A percentile compares a stretch with the other conserved stretches of the same genome.
Evolutionary conservation across 92 coral and sea anemone species (phyloP).

Genomic region (Porites evermanni): DNA sequence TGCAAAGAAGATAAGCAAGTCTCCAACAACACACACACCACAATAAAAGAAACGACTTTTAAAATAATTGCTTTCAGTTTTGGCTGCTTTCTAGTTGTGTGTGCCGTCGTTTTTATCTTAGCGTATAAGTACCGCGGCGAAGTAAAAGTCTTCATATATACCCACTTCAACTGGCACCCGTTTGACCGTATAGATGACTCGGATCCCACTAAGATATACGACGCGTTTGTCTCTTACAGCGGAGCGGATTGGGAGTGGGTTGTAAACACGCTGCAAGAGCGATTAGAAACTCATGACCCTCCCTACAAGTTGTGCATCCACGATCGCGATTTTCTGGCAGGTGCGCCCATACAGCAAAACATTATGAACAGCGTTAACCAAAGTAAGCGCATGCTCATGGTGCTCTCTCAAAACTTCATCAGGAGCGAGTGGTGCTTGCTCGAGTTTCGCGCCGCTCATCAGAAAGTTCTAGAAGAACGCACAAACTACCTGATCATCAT

Average conservation of each 20-base stretch:
- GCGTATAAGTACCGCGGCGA: conserved; percentile 59
- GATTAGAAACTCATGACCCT: conserved; percentile 71
- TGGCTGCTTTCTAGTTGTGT: background rate
- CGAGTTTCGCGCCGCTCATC: conserved; percentile 93
- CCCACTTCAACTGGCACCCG: conserved; percentile 87
- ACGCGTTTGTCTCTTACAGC: conserved; percentile 87
- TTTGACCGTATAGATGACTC: conserved; percentile 82
- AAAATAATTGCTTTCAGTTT: conserved; percentile 20
- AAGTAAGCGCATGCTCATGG: conserved; percentile 83
- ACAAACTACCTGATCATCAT: conserved; percentile 75
- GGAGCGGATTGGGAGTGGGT: conserved; percentile 77
- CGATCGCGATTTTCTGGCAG: conserved; percentile 82
- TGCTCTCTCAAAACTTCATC: conserved; percentile 75
- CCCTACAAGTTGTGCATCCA: conserved; percentile 82
- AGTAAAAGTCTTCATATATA: conserved; percentile 70
- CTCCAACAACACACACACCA: background rate
- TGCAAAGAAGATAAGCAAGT: conserved; percentile 20
- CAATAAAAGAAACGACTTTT: background rate
- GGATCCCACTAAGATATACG: conserved; percentile 79
- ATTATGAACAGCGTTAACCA: conserved; percentile 76
- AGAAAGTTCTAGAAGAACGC: conserved; percentile 72
- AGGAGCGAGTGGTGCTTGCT: conserved; percentile 89
- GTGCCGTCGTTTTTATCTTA: background rate
- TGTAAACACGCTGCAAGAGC: conserved; percentile 46
- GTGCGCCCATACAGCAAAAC: conserved; percentile 75